Conservation (phyloP, 2,888 invertebrate species). For the Ganaspis brasiliensis region DNA sequence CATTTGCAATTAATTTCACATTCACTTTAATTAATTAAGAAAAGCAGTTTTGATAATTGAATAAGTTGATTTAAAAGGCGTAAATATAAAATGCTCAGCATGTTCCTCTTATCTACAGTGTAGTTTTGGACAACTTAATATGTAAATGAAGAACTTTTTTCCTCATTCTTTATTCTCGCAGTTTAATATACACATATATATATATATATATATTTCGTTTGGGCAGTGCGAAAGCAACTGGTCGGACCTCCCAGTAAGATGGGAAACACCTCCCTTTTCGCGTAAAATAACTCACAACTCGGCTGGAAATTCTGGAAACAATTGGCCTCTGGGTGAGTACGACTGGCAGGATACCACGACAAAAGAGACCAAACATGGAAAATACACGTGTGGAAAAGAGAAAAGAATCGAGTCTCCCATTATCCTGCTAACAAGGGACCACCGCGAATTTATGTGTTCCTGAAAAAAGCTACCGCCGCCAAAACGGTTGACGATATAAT, state of each 20-base stretch:
- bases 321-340: conserved; percentile 53
- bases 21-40: conserved; percentile 1
- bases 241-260: conserved; percentile 62
- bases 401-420: conserved; percentile 45
- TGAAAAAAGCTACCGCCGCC: conserved; percentile 43
- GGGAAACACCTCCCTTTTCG: conserved; percentile 55
- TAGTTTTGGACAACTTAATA: conserved; percentile 25
- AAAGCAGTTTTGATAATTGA: conserved; percentile 14
- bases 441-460: conserved; percentile 58
- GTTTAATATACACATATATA: conserved; percentile 34
- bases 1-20: not conserved
- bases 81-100: conserved; percentile 13
- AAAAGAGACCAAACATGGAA: conserved; percentile 35
- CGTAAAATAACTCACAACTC: conserved; percentile 66
- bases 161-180: conserved; percentile 19
- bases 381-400: conserved; percentile 27
- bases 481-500: conserved; percentile 12
- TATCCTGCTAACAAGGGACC: conserved; percentile 59
- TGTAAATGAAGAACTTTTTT: conserved; percentile 14
- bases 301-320: conserved; percentile 58
- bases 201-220: conserved; percentile 8
- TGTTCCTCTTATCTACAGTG: conserved; percentile 3
- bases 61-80: conserved; percentile 18
- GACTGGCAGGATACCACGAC: conserved; percentile 28
- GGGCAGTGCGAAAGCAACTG: conserved; percentile 20